Conservation (phyloP, 2,797 vertebrate genomes). For the Pogoniulus pusillus region DNA sequence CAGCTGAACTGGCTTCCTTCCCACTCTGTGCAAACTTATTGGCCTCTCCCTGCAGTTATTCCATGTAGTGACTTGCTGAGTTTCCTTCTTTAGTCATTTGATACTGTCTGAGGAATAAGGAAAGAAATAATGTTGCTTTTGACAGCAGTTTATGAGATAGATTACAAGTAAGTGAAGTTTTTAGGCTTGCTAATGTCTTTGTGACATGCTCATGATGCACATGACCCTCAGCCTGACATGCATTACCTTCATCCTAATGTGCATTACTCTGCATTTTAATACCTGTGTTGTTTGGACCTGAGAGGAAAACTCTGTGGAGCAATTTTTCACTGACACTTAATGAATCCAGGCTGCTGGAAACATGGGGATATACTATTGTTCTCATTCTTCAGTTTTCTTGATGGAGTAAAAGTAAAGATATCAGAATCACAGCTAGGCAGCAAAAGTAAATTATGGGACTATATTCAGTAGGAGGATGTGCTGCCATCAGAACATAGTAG, state of each 20-base stretch:
- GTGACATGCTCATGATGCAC: neutral
- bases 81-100: neutral
- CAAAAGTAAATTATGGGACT: neutral
- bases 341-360: neutral
- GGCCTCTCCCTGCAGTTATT: neutral
- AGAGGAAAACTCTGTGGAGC: neutral
- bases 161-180: neutral
- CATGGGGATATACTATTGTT: neutral
- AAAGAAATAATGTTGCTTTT: neutral
- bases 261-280: neutral
- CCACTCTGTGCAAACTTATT: neutral
- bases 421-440: neutral
- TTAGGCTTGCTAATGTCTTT: neutral
- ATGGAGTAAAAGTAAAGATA: neutral
- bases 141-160: neutral
- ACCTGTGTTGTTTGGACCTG: neutral
- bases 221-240: neutral
- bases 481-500: neutral
- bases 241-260: neutral
- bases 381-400: neutral
- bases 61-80: neutral
- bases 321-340: neutral
- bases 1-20: neutral
- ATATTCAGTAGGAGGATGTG: neutral
- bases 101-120: neutral